Evolutionary conservation across 2,888 invertebrate genomes (phyloP), one percentile per base, ranked within the genome.

Genomic region (Caenorhabditis angaria): DNA sequence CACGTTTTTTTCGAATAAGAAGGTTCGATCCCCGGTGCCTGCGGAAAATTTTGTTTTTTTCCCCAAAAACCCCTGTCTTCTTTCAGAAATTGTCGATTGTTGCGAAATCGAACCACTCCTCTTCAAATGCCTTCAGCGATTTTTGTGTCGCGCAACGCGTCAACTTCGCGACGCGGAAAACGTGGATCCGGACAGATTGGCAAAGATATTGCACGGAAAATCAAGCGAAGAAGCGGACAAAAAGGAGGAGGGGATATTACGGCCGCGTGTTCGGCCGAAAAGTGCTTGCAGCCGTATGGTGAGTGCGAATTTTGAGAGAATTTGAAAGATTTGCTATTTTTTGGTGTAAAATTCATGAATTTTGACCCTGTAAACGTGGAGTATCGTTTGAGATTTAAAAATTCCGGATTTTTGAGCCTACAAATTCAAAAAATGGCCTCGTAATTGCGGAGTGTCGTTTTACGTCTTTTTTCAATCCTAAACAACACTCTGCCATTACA

Each of bases 281-380:
- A 85, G 61, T 89, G 89, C 82, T 69, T 87, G 22, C 83, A 85
- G 73, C 89, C 89, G 4, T 78, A 81, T 47, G 87, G 41, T 57
- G 24, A 57, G 32, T 41, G 32, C 32, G 5, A 5, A 32, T 32
- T 32, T 54, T n/a, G 22, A 54, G 20, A 25, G 88, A 84, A 65
- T 57, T 18, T 47, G 56, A 35, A 10, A 35, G 35, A 10, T 35
- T 35, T 35, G 14, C 14, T 14, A 35, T 35, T 35, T 10, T 10
- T 35, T 14, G 14, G 6, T 35, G 35, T 35, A 35, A 10, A n/a
- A n/a, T n/a, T n/a, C n/a, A n/a, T n/a, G n/a, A n/a, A n/a, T n/a
- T n/a, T n/a, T n/a, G n/a, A n/a, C n/a, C n/a, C n/a, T n/a, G n/a
- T n/a, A n/a, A n/a, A n/a, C n/a, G n/a, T n/a, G n/a, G n/a, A n/a